Evolutionary conservation across 2,797 vertebrate species (phyloP).

Genomic region (Gallinago nigripennis): DNA sequence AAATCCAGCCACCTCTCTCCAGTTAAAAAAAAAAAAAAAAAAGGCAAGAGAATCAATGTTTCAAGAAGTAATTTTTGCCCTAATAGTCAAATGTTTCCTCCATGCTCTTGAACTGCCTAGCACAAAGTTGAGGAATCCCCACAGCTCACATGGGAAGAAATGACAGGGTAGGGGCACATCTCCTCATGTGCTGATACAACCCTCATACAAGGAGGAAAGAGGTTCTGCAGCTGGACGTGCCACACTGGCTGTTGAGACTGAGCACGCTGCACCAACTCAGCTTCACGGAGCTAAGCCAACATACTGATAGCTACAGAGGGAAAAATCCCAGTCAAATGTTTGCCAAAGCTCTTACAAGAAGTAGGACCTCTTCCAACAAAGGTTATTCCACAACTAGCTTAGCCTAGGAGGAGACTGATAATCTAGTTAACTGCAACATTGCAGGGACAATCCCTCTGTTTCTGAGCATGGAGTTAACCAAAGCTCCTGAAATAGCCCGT

Average conservation of each 20-base stretch:
- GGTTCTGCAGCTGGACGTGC: neutral
- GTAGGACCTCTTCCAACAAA: neutral
- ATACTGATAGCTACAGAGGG: neutral
- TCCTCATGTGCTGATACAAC: neutral
- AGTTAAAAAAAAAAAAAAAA: neutral
- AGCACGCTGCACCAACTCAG: neutral
- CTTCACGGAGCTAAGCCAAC: neutral
- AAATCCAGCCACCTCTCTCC: neutral
- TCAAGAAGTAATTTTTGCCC: neutral
- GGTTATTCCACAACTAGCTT: neutral
- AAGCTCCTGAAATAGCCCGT: neutral
- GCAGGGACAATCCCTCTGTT: neutral
- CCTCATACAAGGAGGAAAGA: neutral
- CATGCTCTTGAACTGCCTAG: neutral
- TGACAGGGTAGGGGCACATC: neutral
- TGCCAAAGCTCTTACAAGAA: conserved; percentile 11
- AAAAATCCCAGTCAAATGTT: neutral
- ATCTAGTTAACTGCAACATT: neutral
- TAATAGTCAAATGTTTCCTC: neutral
- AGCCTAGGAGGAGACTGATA: neutral
- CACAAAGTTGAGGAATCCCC: neutral
- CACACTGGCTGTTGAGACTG: neutral
- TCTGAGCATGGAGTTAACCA: neutral
- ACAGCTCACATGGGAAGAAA: neutral
- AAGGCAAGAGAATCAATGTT: neutral